phyloP scores from a whole-genome alignment of 2,113 vertebrate species.

The Leucoraja erinaceus region DNA sequence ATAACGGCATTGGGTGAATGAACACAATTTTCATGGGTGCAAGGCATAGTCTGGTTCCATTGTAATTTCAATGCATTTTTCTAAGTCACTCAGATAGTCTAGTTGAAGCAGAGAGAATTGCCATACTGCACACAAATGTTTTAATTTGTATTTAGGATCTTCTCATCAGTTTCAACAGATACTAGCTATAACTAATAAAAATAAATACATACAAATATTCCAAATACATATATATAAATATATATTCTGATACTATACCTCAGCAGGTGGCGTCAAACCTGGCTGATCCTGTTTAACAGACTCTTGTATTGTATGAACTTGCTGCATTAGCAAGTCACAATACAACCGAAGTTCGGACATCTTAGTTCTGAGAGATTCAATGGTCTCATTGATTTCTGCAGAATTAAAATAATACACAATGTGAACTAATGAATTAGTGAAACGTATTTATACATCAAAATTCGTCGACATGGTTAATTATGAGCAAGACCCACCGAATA shows the following conservation, averaged over 20 bases:
- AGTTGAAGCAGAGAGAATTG: background rate
- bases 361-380: constrained; percentile 89
- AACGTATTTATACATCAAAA: background rate
- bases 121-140: background rate
- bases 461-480: background rate
- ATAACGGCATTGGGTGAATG: too few species aligned
- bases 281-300: constrained; percentile 65
- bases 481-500: background rate
- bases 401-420: constrained; percentile 41
- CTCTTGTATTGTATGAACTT: constrained; percentile 79
- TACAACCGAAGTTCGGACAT: constrained; percentile 96
- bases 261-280: constrained; percentile 56
- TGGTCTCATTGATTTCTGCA: constrained; percentile 76
- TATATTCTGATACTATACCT: constrained; percentile 46
- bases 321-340: constrained; percentile 87
- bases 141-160: background rate
- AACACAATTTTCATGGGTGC: background rate
- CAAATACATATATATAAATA: too few species aligned
- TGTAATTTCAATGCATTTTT: background rate
- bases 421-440: background rate
- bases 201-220: background rate
- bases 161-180: background rate
- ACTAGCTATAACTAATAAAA: background rate
- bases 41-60: background rate
- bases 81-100: background rate